Evolutionary conservation across 30 jellyfish, hydroid and myxozoan genomes (phyloP), one percentile per base, ranked within the genome.

Genomic region (Pseudorhiza aurosa): DNA sequence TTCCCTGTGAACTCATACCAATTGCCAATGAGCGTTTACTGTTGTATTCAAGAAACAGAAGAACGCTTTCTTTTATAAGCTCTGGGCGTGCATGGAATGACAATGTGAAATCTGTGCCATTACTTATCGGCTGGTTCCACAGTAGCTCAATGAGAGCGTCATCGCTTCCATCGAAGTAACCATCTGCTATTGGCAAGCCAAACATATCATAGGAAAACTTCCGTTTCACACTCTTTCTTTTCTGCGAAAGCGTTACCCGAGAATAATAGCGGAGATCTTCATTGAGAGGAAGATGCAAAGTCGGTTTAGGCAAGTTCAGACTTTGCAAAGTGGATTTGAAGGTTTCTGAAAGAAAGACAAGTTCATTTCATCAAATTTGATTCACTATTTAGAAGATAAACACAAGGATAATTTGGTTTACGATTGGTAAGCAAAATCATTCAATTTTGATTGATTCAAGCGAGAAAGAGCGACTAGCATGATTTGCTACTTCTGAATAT

Each of bases 171-270:
- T 42, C 44, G 33, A 76, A 76, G 25, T 33, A 76, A 8, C 77
- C 57, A 9, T 60, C 70, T 17, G 37, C 55, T 10, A 76, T 14
- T 30, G 88, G 88, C 42, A 76, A 76, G 11, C 88, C 88, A 58
- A 57, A 62, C 69, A 43, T 56, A 30, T 76, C 88, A 10, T 69
- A 53, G 29, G 31, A 6, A 8, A 15, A 43, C 3, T 25, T 57
- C 14, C 36, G 32, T 4, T 17, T n/a, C 36, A 21, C 3, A 9
- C 37, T 1, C n/a, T 53, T 53, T 22, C 67, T 2, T 21, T 6
- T 14, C 14, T 18, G n/a, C 6, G 8, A 14, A 21, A 53, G 1
- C 6, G 5, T 12, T 21, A 18, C 17, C 1, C 24, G 30, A 12
- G 79, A 53, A 35, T n/a, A 33, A 45, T 45, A 59, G 10, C 27